phyloP scores from a whole-genome alignment of 1,140 invertebrate genomes.

The Whitmania pigra region DNA sequence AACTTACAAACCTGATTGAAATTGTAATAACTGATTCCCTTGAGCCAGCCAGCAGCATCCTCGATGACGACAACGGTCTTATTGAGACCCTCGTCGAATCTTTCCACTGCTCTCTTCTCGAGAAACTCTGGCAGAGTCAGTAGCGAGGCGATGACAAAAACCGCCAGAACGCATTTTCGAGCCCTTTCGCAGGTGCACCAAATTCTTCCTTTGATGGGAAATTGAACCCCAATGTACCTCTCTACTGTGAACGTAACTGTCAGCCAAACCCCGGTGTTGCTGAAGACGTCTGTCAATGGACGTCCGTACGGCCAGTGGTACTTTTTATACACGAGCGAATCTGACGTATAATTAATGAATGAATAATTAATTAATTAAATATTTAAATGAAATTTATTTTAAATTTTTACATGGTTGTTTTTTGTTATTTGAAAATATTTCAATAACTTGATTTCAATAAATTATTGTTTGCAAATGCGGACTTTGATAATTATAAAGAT shows the following conservation, averaged over 20 bases:
- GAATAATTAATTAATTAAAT: no score
- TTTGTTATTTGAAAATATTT: no score
- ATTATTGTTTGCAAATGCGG: no score
- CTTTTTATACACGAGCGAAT: neutral
- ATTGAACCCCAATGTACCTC: slow-evolving; percentile 61
- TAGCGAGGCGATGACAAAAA: slow-evolving; percentile 50
- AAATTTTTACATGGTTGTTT: no score
- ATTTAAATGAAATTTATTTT: no score
- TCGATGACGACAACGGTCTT: neutral
- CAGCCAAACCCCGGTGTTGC: slow-evolving; percentile 59
- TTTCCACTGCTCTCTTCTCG: slow-evolving; percentile 37
- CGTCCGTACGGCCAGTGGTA: slow-evolving; percentile 42
- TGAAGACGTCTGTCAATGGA: slow-evolving; percentile 53
- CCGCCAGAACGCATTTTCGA: slow-evolving; percentile 47
- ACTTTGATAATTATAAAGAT: no score
- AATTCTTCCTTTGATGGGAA: slow-evolving; percentile 59
- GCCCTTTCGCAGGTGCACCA: slow-evolving; percentile 52
- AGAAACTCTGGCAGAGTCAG: slow-evolving; percentile 56
- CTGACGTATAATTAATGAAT: neutral
- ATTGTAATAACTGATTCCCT: neutral
- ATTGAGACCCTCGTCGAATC: neutral
- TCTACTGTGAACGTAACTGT: slow-evolving; percentile 66
- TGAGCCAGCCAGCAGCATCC: neutral
- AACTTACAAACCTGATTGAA: slow-evolving; percentile 7
- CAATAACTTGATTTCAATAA: no score